phyloP scores from a whole-genome alignment of 2,888 invertebrate species.

The Dynastes grantii region DNA sequence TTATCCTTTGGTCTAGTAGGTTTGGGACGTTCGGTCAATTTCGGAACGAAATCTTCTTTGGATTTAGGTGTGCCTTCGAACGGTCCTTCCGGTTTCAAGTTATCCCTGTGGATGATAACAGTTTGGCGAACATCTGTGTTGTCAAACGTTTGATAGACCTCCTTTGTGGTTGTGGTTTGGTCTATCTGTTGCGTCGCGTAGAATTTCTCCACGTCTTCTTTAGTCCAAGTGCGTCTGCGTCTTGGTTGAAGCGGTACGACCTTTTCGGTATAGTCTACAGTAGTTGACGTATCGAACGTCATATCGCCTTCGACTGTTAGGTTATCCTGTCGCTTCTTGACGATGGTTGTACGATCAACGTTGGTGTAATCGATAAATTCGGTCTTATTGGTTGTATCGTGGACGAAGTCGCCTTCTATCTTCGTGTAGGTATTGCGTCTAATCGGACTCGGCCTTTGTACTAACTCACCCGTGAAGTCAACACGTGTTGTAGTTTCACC shows the following conservation, averaged over 20 bases:
- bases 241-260: slow-evolving; percentile 73
- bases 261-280: slow-evolving; percentile 77
- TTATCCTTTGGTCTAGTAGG: slow-evolving; percentile 71
- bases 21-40: slow-evolving; percentile 65
- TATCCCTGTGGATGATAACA: slow-evolving; percentile 69
- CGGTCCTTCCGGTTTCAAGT: slow-evolving; percentile 72
- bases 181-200: slow-evolving; percentile 75
- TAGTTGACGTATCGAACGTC: slow-evolving; percentile 78
- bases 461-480: slow-evolving; percentile 80
- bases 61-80: slow-evolving; percentile 71
- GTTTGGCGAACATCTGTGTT: slow-evolving; percentile 73
- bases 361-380: slow-evolving; percentile 78
- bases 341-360: slow-evolving; percentile 75
- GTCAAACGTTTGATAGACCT: slow-evolving; percentile 78
- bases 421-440: slow-evolving; percentile 86
- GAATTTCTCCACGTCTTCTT: slow-evolving; percentile 82
- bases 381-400: slow-evolving; percentile 79
- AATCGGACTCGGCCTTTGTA: slow-evolving; percentile 78
- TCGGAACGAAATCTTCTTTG: slow-evolving; percentile 69
- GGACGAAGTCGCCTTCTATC: slow-evolving; percentile 81
- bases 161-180: slow-evolving; percentile 78
- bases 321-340: slow-evolving; percentile 77
- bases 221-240: slow-evolving; percentile 80
- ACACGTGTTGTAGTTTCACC: slow-evolving; percentile 81
- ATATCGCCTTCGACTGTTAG: slow-evolving; percentile 80